Conservation (phyloP, 1,140 invertebrate species). For the Trachelipus rathkii region DNA sequence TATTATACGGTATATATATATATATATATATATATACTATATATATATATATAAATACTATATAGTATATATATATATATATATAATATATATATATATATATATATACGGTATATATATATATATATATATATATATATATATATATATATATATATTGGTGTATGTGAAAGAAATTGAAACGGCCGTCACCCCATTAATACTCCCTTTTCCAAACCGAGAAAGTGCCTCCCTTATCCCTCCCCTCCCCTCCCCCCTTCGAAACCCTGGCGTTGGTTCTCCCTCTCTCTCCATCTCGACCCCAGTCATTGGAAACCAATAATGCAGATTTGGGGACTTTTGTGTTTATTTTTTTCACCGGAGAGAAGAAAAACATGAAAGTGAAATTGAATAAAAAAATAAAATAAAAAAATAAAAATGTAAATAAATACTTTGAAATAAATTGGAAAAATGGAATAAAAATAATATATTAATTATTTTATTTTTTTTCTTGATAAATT, state of each 20-base stretch:
- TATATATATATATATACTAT: not conserved
- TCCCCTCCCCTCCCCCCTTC: not conserved
- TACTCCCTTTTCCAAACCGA: too few relatives aligned
- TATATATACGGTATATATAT: too few relatives aligned
- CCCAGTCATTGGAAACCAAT: conserved; percentile 9
- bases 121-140: too few relatives aligned
- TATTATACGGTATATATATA: too few relatives aligned
- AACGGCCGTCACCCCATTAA: too few relatives aligned
- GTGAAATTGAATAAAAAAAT: not conserved
- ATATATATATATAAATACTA: not conserved
- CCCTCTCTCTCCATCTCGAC: not conserved
- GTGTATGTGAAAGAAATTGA: too few relatives aligned
- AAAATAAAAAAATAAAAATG: not conserved
- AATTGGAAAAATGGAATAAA: too few relatives aligned
- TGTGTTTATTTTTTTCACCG: conserved; percentile 1
- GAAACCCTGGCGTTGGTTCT: not conserved
- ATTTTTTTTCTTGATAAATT: too few relatives aligned
- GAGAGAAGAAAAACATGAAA: not conserved
- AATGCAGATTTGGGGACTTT: conserved; percentile 6
- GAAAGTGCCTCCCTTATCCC: not conserved
- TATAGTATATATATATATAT: not conserved
- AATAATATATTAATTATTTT: too few relatives aligned
- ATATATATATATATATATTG: too few relatives aligned
- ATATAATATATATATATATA: too few relatives aligned
- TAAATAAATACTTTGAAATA: not conserved